Conservation (phyloP, 2,113 vertebrate genomes). For the Indri indri region DNA sequence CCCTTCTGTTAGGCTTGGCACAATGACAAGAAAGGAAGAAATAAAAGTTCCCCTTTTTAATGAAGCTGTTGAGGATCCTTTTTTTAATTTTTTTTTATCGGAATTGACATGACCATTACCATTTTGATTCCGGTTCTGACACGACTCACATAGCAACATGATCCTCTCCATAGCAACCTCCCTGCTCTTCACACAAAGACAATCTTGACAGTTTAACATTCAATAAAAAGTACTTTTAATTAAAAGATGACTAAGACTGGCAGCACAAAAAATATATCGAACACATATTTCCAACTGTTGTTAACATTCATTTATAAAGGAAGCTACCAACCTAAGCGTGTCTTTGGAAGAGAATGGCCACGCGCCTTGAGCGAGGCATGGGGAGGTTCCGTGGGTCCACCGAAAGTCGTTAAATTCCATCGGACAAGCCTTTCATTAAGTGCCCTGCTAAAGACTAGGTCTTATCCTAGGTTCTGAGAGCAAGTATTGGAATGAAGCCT, state of each 20-base stretch:
- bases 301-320: neutral
- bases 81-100: slow-evolving; percentile 56
- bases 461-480: neutral
- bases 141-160: slow-evolving; percentile 64
- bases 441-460: too few species aligned
- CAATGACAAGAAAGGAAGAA: slow-evolving; percentile 56
- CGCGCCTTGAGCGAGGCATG: accelerated
- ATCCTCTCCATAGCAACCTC: slow-evolving; percentile 65
- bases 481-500: neutral
- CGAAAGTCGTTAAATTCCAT: neutral
- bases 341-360: neutral
- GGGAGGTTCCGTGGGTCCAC: neutral
- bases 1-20: slow-evolving; percentile 61
- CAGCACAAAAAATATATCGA: slow-evolving; percentile 30
- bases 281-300: neutral
- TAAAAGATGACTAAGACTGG: slow-evolving; percentile 68
- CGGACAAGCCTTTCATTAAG: neutral
- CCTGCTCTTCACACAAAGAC: slow-evolving; percentile 50
- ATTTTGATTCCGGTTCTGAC: slow-evolving; percentile 67
- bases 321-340: neutral
- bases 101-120: slow-evolving; percentile 77
- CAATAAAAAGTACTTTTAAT: slow-evolving; percentile 77
- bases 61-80: slow-evolving; percentile 67
- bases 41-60: slow-evolving; percentile 69
- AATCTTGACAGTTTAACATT: slow-evolving; percentile 62